A percentile compares a stretch with the other conserved stretches of the same genome.
phyloP scores from a whole-genome alignment of 2,113 vertebrate species.

The Anseranas semipalmata region DNA sequence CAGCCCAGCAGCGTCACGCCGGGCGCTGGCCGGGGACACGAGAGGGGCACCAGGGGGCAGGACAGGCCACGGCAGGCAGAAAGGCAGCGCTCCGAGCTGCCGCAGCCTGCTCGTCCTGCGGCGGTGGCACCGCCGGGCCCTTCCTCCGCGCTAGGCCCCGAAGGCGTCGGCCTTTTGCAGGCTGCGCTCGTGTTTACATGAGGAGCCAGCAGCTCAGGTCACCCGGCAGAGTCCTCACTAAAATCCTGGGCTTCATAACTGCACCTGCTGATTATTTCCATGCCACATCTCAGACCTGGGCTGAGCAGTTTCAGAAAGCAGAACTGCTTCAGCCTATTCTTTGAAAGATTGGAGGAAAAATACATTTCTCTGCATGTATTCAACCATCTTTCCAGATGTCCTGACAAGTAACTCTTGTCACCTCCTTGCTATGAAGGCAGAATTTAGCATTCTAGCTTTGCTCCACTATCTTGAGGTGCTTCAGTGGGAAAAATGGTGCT shows the following conservation, averaged over 20 bases:
- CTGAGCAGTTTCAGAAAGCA: not conserved
- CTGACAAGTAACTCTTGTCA: not conserved
- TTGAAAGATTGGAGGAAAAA: not conserved
- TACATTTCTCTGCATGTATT: not conserved
- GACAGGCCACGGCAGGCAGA: too few species aligned
- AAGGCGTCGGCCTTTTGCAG: not conserved
- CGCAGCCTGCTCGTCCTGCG: not conserved
- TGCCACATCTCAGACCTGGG: not conserved
- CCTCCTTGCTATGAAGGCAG: not conserved
- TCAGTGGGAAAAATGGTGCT: not conserved
- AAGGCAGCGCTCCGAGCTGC: not conserved
- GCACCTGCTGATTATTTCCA: not conserved
- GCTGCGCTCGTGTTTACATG: not conserved
- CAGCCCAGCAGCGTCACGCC: not conserved
- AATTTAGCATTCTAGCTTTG: not conserved
- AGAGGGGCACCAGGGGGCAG: fast-evolving
- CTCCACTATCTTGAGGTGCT: not conserved
- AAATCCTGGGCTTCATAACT: not conserved
- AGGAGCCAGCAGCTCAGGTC: not conserved
- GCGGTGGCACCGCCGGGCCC: fast-evolving
- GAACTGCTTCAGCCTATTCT: not conserved
- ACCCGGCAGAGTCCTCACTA: too few species aligned
- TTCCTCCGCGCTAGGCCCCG: not conserved
- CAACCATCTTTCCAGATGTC: not conserved
- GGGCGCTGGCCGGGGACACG: too few species aligned